phyloP scores from a whole-genome alignment of 2,888 invertebrate species.

The Anodontia alba region DNA sequence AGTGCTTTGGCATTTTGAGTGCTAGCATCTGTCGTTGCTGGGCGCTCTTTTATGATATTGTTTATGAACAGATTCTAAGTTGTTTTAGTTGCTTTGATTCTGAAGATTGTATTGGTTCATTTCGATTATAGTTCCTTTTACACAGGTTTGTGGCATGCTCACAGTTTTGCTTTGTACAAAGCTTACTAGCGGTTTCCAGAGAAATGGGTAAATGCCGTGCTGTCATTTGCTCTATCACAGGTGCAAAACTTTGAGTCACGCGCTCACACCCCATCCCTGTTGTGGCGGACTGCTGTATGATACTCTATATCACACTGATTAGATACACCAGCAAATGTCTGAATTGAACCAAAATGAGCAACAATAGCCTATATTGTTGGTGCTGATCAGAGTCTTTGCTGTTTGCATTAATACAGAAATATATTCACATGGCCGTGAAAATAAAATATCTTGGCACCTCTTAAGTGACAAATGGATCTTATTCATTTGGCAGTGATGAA shows the following conservation, averaged over 20 bases:
- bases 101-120: background rate
- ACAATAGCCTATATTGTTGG: no score
- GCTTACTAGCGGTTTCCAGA: conserved; percentile 1
- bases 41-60: conserved; percentile 12
- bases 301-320: conserved; percentile 10
- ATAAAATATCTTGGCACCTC: no score
- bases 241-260: conserved; percentile 9
- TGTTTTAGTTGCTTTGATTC: background rate
- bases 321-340: background rate
- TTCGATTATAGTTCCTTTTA: background rate
- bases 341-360: no score
- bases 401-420: no score
- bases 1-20: conserved; percentile 23
- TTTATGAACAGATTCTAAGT: background rate
- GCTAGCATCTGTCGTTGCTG: conserved; percentile 23
- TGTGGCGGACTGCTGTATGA: background rate
- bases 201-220: background rate
- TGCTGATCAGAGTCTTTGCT: no score
- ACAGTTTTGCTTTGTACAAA: conserved; percentile 18
- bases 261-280: conserved; percentile 19
- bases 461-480: no score
- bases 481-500: no score
- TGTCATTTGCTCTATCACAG: conserved; percentile 10
- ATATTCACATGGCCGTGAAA: no score
- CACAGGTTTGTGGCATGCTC: conserved; percentile 17